phyloP scores from a whole-genome alignment of 2,113 vertebrate species.

The Spermophilus dauricus region DNA sequence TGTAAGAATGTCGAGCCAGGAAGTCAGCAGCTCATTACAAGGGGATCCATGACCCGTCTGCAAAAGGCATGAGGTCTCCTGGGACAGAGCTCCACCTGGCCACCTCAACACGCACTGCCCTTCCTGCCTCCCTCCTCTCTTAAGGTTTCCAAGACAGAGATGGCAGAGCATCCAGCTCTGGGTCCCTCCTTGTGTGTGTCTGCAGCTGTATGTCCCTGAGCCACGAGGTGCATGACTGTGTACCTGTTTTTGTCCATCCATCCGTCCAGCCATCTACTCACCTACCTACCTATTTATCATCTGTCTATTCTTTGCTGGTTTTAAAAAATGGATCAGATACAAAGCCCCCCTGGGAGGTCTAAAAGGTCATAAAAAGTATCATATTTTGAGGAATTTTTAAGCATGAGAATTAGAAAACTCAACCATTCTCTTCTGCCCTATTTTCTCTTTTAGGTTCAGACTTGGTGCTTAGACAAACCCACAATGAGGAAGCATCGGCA shows the following conservation, averaged over 20 bases:
- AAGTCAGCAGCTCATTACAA: accelerated
- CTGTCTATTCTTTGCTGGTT: neutral
- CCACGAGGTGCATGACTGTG: no score
- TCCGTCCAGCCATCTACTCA: no score
- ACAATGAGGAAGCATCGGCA: conserved; percentile 91
- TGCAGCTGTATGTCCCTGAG: neutral
- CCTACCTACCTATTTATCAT: neutral
- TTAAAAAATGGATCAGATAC: neutral
- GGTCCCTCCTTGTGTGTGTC: neutral
- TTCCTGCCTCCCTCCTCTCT: no score
- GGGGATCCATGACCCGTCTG: neutral
- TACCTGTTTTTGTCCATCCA: neutral
- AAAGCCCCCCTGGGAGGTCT: neutral
- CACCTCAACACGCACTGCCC: neutral
- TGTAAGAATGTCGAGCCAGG: no score
- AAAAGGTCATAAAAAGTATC: neutral
- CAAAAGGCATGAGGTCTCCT: neutral
- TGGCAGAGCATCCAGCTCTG: neutral
- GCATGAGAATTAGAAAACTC: neutral
- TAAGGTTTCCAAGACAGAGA: no score
- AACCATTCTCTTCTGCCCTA: neutral
- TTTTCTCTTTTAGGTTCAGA: conserved; percentile 80
- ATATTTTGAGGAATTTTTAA: neutral
- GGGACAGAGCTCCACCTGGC: accelerated
- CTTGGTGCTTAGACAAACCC: conserved; percentile 82